Evolutionary conservation across 2,797 vertebrate genomes (phyloP), one percentile per base, ranked within the genome.

Genomic region (Amphiprion clarkii): DNA sequence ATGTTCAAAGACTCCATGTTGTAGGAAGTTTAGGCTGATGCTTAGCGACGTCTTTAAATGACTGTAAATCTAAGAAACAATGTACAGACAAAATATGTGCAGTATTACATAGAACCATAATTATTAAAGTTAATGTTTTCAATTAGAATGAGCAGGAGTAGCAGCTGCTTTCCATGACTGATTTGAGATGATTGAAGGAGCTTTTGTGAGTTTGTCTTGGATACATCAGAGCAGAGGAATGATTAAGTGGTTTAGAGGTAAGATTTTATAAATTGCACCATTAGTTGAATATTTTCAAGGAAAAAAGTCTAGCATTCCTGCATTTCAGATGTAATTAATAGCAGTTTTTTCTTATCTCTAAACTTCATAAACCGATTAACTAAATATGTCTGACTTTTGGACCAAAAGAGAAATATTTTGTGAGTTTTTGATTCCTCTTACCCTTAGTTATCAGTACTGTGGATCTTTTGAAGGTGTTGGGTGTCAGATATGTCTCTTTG

Each of bases 1-100:
- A 48, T 64, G 29, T 75, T 83, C 48, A 84, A 71, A 83, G 27
- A 56, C 54, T 65, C 36, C 40, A n/a, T 44, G 67, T 79, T 74
- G 57, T 74, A 71, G 79, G 31, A 16, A 58, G 40, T 72, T 25
- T n/a, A 46, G 40, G 66, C 55, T 52, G 62, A 59, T 25, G 46
- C 78, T 52, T 3, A 25, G 62, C n/a, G n/a, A n/a, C n/a, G 10
- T 59, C 49, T 42, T 49, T 70, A 27, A 46, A 67, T 48, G 51
- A 54, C n/a, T 31, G 14, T 59, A 23, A 40, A 23, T 13, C 62
- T 0, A n/a, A 33, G 31, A 33, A 33, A 33, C 6, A 17, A 56
- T 42, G 39, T 0, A 65, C 48, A 14, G 60, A 31, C 4, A 21
- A 33, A 44, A 42, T 11, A 19, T 1, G 23, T 5, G 2, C 39